Evolutionary conservation across 2,113 vertebrate genomes (phyloP).

Genomic region (Cervus canadensis): DNA sequence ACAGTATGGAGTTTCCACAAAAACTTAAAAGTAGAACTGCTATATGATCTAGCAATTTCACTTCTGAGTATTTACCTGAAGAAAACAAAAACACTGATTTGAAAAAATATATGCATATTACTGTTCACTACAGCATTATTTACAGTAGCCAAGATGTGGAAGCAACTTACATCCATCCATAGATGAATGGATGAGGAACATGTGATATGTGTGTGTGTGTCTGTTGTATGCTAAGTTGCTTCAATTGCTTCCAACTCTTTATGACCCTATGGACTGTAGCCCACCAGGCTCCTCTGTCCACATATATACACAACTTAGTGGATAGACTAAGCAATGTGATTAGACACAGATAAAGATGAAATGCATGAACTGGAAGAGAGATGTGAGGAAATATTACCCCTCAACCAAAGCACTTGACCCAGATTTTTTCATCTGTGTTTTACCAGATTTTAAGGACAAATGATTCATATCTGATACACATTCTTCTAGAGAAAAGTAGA

Average conservation of each 20-base stretch:
- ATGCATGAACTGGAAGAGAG: neutral
- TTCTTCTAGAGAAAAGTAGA: neutral
- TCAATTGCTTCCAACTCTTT: rapidly evolving
- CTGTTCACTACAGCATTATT: neutral
- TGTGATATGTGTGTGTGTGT: neutral
- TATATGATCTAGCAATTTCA: neutral
- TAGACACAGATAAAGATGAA: neutral
- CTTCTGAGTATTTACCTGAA: neutral
- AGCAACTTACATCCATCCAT: neutral
- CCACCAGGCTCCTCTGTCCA: neutral
- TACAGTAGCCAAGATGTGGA: neutral
- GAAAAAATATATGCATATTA: neutral
- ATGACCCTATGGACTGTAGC: neutral
- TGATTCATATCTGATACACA: neutral
- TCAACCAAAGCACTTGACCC: neutral
- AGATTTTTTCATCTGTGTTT: neutral
- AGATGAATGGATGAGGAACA: neutral
- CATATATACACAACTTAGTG: neutral
- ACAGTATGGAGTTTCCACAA: neutral
- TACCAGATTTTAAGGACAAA: neutral
- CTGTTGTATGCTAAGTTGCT: neutral
- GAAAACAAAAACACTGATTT: neutral
- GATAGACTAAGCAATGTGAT: neutral
- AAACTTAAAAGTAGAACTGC: neutral
- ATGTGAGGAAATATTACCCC: neutral